Evolutionary conservation across 2,888 invertebrate genomes (phyloP).

Genomic region (Trissolcus japonicus): DNA sequence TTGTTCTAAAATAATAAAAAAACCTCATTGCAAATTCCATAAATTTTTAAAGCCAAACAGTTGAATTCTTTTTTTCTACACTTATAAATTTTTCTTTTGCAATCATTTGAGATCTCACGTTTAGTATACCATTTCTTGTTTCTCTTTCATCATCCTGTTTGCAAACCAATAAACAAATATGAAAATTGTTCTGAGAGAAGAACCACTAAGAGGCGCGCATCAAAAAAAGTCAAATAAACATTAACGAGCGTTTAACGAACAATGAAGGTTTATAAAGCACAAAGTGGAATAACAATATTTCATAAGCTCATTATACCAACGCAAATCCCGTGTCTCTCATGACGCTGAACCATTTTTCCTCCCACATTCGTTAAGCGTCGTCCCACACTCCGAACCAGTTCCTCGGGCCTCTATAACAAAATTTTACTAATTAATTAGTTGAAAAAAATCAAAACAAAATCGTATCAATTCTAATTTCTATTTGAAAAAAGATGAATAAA

Average conservation of each 20-base stretch:
- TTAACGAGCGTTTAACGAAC: conserved; percentile 1
- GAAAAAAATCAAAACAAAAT: no score
- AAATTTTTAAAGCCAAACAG: no score
- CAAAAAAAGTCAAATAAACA: background rate
- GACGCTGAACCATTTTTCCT: conserved; percentile 9
- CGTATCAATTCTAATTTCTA: background rate
- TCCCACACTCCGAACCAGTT: background rate
- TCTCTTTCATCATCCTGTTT: no score
- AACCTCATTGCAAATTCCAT: no score
- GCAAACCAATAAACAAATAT: background rate
- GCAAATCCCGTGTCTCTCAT: conserved; percentile 1
- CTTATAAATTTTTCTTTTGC: no score
- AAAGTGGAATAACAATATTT: conserved; percentile 2
- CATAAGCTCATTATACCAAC: conserved; percentile 8
- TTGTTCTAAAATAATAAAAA: no score
- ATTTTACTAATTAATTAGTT: conserved; percentile 8
- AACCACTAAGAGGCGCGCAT: no score
- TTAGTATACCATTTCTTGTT: no score
- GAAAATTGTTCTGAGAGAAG: background rate
- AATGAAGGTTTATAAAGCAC: no score
- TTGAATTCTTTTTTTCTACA: no score
- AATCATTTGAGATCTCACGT: no score
- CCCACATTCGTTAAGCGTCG: conserved; percentile 23
- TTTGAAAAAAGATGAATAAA: background rate
- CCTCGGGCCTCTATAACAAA: background rate